These are phyloP conservation scores for Microdon myrmicae DNA, from an alignment of 2,888 invertebrate genomes.

Conservation along the genomic window DNA sequence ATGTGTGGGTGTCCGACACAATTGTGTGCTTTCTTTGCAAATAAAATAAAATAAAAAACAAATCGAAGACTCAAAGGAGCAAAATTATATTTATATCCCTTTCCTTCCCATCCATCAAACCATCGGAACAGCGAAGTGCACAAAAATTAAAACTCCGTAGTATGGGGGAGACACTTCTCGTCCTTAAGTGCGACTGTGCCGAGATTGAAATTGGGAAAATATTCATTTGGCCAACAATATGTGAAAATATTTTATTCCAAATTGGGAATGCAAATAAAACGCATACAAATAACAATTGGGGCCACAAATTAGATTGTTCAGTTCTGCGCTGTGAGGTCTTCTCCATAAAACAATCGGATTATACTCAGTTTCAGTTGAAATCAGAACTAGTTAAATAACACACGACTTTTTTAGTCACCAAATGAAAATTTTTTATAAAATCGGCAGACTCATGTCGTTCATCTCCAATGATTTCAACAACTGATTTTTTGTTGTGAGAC, in stretches of 20 bases:
- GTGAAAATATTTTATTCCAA: slow-evolving; percentile 23
- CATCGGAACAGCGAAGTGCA: slow-evolving; percentile 35
- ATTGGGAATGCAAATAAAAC: slow-evolving; percentile 30
- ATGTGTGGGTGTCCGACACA: background rate
- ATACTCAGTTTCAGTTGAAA: too few relatives aligned
- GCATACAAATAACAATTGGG: slow-evolving; percentile 16
- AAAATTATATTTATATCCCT: slow-evolving; percentile 43
- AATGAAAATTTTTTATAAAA: too few relatives aligned
- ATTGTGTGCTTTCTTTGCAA: slow-evolving; percentile 41
- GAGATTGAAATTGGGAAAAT: slow-evolving; percentile 28
- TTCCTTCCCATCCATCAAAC: slow-evolving; percentile 7
- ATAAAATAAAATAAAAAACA: slow-evolving; percentile 52
- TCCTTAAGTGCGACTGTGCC: slow-evolving; percentile 22
- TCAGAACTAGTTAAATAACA: too few relatives aligned
- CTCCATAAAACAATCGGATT: too few relatives aligned
- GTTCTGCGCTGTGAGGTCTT: too few relatives aligned
- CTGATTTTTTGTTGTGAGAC: too few relatives aligned
- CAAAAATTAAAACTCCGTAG: slow-evolving; percentile 47
- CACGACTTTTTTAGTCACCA: too few relatives aligned
- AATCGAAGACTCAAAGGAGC: slow-evolving; percentile 47
- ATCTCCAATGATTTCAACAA: too few relatives aligned
- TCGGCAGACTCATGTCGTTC: too few relatives aligned
- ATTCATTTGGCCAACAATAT: slow-evolving; percentile 31
- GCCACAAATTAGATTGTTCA: slow-evolving; percentile 16
- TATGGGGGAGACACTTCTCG: slow-evolving; percentile 8